These are phyloP conservation scores for Tupaia chinensis DNA, from an alignment of 2,113 vertebrate genomes.

Conservation along the genomic window DNA sequence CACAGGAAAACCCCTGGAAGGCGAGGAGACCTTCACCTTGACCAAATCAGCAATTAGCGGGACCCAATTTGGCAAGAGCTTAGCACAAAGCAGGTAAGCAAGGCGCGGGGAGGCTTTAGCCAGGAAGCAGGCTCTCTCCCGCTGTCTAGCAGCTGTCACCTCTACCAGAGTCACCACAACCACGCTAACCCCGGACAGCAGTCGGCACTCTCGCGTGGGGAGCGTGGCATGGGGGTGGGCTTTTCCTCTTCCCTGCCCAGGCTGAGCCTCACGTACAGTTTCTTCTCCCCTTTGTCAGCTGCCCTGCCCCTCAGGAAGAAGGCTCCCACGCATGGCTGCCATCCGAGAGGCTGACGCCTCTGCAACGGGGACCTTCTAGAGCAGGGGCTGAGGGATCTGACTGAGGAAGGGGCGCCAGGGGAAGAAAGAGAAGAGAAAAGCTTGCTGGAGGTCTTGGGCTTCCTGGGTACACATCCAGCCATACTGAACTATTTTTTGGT, in stretches of 20 bases:
- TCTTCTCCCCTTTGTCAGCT: background rate
- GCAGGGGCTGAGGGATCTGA: background rate
- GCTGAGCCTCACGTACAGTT: background rate
- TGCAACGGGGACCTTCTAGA: background rate
- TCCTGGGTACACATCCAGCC: background rate
- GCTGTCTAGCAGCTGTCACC: background rate
- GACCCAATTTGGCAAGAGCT: background rate
- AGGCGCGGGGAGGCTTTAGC: background rate
- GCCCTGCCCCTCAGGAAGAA: background rate
- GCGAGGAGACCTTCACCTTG: background rate
- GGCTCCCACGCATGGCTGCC: background rate
- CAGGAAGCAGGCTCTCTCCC: constrained; percentile 1
- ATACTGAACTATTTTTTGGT: background rate
- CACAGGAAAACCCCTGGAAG: background rate
- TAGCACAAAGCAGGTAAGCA: background rate
- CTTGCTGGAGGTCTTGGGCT: background rate
- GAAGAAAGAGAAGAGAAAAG: background rate
- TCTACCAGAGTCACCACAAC: background rate
- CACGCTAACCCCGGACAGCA: background rate
- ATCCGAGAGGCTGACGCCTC: background rate
- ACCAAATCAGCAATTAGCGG: background rate
- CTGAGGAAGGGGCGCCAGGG: background rate
- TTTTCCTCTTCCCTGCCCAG: background rate
- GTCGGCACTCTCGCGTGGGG: background rate
- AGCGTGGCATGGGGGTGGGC: too few relatives aligned